A percentile compares a stretch with the other conserved stretches of the same genome.
Conservation (phyloP, 2,113 vertebrate species). For the Mormoops blainvillei region DNA sequence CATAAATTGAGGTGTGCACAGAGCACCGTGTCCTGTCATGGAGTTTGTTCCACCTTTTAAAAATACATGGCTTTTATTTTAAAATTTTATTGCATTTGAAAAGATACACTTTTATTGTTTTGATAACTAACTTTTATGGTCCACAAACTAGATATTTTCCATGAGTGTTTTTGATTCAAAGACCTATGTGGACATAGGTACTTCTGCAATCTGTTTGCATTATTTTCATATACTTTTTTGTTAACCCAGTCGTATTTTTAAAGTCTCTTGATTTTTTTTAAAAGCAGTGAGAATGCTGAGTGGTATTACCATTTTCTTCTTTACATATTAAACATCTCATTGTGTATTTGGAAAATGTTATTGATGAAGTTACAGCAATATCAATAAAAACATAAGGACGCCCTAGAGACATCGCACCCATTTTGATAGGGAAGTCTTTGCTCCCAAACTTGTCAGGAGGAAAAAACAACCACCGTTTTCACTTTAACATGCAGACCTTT, state of each 20-base stretch:
- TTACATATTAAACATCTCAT: neutral
- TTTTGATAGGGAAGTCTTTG: constrained; percentile 2
- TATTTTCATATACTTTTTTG: neutral
- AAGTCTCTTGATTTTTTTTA: neutral
- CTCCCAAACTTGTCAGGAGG: constrained; percentile 46
- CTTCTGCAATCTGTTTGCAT: neutral
- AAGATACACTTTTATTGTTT: neutral
- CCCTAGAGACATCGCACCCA: neutral
- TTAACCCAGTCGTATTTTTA: neutral
- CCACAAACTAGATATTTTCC: neutral
- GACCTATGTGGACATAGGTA: neutral
- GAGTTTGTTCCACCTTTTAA: neutral
- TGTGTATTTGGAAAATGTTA: neutral
- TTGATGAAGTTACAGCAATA: neutral
- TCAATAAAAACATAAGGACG: neutral
- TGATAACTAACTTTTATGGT: neutral
- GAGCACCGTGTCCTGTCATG: too few species aligned
- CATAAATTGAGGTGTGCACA: neutral
- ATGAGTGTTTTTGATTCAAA: neutral
- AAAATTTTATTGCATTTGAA: neutral
- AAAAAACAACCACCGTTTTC: constrained; percentile 48
- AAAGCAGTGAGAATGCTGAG: neutral
- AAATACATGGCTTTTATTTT: neutral
- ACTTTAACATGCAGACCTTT: constrained; percentile 43
- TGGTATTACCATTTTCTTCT: neutral